Conservation (phyloP, 2,888 invertebrate species). For the Agriopis marginaria region DNA sequence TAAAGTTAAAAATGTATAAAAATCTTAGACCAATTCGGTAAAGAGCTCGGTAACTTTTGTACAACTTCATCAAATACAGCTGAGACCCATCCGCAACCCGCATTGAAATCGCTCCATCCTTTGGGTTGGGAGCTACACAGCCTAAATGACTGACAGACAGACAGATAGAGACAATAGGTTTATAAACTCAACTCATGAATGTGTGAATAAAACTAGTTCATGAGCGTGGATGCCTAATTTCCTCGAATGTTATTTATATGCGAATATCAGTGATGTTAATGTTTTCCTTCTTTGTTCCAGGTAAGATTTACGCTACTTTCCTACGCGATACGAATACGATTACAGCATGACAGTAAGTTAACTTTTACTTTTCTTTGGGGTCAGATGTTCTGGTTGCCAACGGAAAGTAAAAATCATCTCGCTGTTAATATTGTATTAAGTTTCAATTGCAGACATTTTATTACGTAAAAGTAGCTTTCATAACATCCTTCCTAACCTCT, state of each 20-base stretch:
- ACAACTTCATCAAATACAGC: too few relatives aligned
- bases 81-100: too few relatives aligned
- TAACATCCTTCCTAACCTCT: too few relatives aligned
- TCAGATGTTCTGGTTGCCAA: constrained; percentile 47
- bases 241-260: background rate
- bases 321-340: constrained; percentile 45
- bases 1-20: too few relatives aligned
- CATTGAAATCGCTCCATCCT: too few relatives aligned
- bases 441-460: constrained; percentile 31
- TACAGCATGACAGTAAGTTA: constrained; percentile 36
- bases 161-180: too few relatives aligned
- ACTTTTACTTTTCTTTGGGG: constrained; percentile 60
- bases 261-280: constrained; percentile 46
- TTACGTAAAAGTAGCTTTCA: background rate
- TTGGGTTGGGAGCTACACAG: too few relatives aligned
- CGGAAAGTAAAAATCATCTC: constrained; percentile 49
- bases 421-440: constrained; percentile 22
- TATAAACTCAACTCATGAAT: too few relatives aligned
- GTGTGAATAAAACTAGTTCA: background rate
- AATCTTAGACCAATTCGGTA: too few relatives aligned
- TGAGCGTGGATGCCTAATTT: background rate
- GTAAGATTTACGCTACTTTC: constrained; percentile 61
- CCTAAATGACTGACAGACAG: too few relatives aligned
- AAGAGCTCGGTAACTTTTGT: too few relatives aligned
- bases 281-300: constrained; percentile 60